Conservation (phyloP, 2,797 vertebrate species). For the Adelosebastes latens region DNA sequence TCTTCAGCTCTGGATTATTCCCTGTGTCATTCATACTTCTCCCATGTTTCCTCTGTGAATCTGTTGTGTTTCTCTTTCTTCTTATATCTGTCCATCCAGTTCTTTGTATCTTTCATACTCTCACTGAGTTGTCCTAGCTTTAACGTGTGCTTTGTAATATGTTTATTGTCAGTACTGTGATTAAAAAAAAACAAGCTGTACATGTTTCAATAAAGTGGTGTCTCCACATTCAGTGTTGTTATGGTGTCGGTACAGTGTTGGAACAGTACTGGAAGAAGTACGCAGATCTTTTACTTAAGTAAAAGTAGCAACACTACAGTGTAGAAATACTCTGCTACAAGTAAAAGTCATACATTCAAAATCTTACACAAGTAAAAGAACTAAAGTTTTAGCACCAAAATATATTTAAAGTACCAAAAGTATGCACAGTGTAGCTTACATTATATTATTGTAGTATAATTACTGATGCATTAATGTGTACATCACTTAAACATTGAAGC, state of each 20-base stretch:
- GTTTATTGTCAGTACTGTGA: not conserved
- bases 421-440: too few relatives aligned
- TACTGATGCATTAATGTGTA: accelerated
- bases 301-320: accelerated
- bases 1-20: not conserved
- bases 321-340: too few relatives aligned
- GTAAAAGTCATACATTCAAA: too few relatives aligned
- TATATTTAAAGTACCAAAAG: too few relatives aligned
- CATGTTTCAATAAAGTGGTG: not conserved
- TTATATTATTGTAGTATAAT: too few relatives aligned
- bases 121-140: not conserved
- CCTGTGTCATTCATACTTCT: not conserved
- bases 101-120: not conserved
- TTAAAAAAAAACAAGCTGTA: not conserved
- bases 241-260: too few relatives aligned
- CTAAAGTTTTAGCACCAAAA: too few relatives aligned
- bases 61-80: not conserved
- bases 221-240: not conserved
- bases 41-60: not conserved
- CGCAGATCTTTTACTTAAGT: too few relatives aligned
- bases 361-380: too few relatives aligned
- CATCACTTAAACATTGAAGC: too few relatives aligned
- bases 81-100: not conserved
- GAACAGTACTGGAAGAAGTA: too few relatives aligned
- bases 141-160: too few relatives aligned